Evolutionary conservation across 1,140 invertebrate genomes (phyloP).

Genomic region (Drosophila neocordata): DNA sequence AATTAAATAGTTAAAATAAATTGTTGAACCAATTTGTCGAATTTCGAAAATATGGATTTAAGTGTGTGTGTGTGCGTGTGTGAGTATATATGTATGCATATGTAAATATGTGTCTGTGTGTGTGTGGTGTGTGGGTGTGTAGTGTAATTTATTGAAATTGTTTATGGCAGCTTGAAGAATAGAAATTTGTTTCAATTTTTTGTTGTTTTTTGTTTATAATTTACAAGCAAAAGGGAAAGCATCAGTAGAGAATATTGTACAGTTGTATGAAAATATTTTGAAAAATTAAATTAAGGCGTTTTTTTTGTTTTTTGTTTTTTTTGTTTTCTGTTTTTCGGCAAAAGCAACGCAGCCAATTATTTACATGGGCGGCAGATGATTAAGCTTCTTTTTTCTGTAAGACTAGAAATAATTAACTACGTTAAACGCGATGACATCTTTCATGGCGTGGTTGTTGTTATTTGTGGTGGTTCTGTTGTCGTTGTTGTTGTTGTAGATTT

Average conservation of each 20-base stretch:
- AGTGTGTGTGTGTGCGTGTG: conserved; percentile 26
- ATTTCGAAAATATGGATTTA: conserved; percentile 39
- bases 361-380: conserved; percentile 53
- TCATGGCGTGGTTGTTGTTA: conserved; percentile 21
- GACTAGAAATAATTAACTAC: conserved; percentile 79
- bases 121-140: conserved; percentile 24
- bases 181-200: conserved; percentile 46
- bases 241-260: conserved; percentile 9
- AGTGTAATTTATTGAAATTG: conserved; percentile 31
- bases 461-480: conserved; percentile 16
- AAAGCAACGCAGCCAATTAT: conserved; percentile 77
- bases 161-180: conserved; percentile 76
- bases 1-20: conserved; percentile 33
- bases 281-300: conserved; percentile 4
- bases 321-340: too few species aligned
- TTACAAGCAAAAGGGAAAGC: conserved; percentile 48
- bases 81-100: conserved; percentile 33
- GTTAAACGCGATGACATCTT: conserved; percentile 31
- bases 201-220: conserved; percentile 20
- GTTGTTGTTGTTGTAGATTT: conserved; percentile 29
- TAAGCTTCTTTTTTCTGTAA: conserved; percentile 39
- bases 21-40: conserved; percentile 68
- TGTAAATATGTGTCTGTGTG: conserved; percentile 33
- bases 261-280: conserved; percentile 12
- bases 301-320: neutral